Base-by-base conservation (phyloP, 2,888 invertebrate species). In the Rhopalosiphum nymphaeae region DNA sequence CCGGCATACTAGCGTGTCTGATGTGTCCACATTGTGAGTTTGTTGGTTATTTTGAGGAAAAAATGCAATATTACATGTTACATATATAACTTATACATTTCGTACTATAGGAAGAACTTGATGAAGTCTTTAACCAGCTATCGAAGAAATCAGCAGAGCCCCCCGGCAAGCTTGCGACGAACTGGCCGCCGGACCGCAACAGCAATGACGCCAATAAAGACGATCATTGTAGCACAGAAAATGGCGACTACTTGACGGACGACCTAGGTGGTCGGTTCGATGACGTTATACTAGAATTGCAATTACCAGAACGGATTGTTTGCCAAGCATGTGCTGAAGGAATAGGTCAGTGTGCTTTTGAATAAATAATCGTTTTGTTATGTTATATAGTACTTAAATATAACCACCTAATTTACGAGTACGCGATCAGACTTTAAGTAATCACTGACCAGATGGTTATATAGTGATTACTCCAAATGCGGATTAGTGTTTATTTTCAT, bases 101-200 rank as follows among this genome's bases (percentile, higher is more conserved):
- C 21, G 36, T 36, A 16, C 42, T 25, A 7, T 56, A 96, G 96
- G 96, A 96, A 95, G 96, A 96, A 94, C 95, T 96, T 86, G 96
- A 96, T 57, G 96, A 96, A 95, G 96, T 96, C 53, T 96, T 96
- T 94, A 95, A 96, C 91, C 95, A 95, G 94, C 95, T 95, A 95
- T 95, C 95, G 46, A 42, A 53, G 53, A 86, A 67, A 36, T 44
- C 94, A 44, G 94, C 95, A 91, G 94, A 92, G 94, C 94, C 25
- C 94, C 95, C 88, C 91, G 95, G 88, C 57, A 94, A 36, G 94
- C 95, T 86, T 92, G 89, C 36, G 94, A 92, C 92, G 94, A 95
- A 84, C 94, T 95, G 88, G 95, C 95, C 56, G 95, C 95, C 44
- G 96, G 96, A 89, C 96, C 96, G 9, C 95, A 96, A 10, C 95